Evolutionary conservation across 2,113 vertebrate species (phyloP), one percentile per base, ranked within the genome.

Genomic region (Jacana jacana): DNA sequence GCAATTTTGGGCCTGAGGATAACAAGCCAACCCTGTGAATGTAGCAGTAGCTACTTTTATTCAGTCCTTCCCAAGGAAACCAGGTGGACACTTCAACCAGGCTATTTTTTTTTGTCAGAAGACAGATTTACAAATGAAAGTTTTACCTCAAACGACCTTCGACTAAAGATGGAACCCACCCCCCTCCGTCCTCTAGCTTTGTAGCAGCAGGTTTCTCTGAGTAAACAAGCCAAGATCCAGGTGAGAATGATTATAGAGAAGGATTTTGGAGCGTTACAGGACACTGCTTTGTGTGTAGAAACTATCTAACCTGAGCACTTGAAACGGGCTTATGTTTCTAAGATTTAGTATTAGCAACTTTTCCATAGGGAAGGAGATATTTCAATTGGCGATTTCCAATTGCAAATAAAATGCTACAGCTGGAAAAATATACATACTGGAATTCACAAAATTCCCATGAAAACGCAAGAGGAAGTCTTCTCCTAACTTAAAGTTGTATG

Each of bases 361-460:
- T 98, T 98, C 96, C 97, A 93, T 95, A 89, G 84, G 97, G 97
- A 98, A 98, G 93, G 63, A 96, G 97, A 96, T 98, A 98, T 95
- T 97, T 96, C 91, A 91, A 91, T 30, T 95, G 87, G 94, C 94
- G 96, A 97, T 97, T 98, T 97, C 81, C 95, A 98, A 61, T 77
- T 93, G 88, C 95, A 97, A 98, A 97, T 97, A 97, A 98, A 98
- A 97, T 95, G 91, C 76, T 94, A 91, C 97, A 97, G 96, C 96
- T 98, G 97, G 98, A 98, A 98, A 98, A 98, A 97, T 93, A 96
- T 97, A 98, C 90, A 97, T 97, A 97, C 79, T 96, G 86, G 91
- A 98, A 98, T 98, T 98, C 81, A 97, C 94, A 96, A 97, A 98
- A 97, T 97, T 97, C 98, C 91, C 96, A 95, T 97, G 97, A 97